These are phyloP conservation scores for Syndactyla subalaris DNA, from an alignment of 2,797 vertebrate species.

Conservation along the genomic window DNA sequence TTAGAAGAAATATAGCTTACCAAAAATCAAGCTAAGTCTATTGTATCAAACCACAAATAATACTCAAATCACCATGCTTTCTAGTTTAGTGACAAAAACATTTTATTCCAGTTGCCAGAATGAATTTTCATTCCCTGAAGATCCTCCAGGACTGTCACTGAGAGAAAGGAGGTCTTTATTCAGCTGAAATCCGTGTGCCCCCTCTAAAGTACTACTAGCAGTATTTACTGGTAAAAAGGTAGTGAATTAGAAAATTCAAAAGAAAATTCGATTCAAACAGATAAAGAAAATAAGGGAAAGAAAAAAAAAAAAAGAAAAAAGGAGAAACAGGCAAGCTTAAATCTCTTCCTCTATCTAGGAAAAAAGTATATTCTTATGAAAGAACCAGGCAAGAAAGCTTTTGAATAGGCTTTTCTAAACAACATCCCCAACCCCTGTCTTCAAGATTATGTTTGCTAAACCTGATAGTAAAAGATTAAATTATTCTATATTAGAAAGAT, in stretches of 20 bases:
- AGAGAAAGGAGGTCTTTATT: neutral
- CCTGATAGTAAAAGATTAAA: neutral
- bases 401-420: neutral
- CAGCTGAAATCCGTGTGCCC: neutral
- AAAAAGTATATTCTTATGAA: neutral
- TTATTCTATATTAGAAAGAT: neutral
- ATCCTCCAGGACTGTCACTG: neutral
- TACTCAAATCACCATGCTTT: neutral
- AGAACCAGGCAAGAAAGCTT: neutral
- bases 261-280: neutral
- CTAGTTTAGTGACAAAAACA: neutral
- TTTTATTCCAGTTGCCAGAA: neutral
- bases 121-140: neutral
- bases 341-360: neutral
- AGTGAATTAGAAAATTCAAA: neutral
- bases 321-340: neutral
- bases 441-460: neutral
- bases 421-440: fast-evolving
- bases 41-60: neutral
- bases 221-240: neutral
- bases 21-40: neutral
- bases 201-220: neutral
- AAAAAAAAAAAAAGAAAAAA: no score
- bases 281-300: neutral
- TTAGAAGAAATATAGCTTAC: neutral